Conservation (phyloP, 2,888 invertebrate genomes). For the Hirudinaria manillensis region DNA sequence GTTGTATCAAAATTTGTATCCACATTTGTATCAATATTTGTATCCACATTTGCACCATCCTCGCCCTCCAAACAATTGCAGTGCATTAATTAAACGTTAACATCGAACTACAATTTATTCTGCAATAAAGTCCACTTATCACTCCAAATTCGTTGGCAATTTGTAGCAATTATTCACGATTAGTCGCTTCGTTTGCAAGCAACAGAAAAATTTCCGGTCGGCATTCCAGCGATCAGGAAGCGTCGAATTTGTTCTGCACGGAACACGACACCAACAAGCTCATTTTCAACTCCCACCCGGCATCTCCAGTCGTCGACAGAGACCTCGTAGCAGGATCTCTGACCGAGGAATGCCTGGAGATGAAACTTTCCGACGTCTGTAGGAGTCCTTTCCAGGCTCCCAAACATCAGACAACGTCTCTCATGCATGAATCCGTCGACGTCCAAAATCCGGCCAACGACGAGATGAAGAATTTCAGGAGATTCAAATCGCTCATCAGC, state of each 20-base stretch:
- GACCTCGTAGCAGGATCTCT: neutral
- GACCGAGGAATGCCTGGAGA: neutral
- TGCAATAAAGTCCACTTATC: no score
- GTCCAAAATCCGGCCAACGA: neutral
- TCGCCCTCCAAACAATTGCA: no score
- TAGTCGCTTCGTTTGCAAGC: neutral
- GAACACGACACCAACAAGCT: constrained; percentile 11
- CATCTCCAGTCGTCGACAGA: neutral
- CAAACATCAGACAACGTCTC: neutral
- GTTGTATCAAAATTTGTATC: no score
- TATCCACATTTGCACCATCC: no score
- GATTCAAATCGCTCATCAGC: constrained; percentile 11
- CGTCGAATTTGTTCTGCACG: neutral
- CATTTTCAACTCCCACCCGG: neutral
- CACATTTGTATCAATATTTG: no score
- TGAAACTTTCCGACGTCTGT: neutral
- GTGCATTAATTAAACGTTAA: no score
- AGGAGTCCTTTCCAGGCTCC: neutral
- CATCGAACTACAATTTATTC: no score
- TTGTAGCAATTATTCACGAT: no score
- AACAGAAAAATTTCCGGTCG: constrained; percentile 6
- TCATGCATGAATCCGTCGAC: neutral
- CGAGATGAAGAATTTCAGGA: neutral
- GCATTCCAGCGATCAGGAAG: neutral
- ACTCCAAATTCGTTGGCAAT: no score